A percentile compares a stretch with the other conserved stretches of the same genome.
These are phyloP conservation scores for Lepilemur ruficaudatus DNA, from an alignment of 2,797 vertebrate species.

Conservation along the genomic window DNA sequence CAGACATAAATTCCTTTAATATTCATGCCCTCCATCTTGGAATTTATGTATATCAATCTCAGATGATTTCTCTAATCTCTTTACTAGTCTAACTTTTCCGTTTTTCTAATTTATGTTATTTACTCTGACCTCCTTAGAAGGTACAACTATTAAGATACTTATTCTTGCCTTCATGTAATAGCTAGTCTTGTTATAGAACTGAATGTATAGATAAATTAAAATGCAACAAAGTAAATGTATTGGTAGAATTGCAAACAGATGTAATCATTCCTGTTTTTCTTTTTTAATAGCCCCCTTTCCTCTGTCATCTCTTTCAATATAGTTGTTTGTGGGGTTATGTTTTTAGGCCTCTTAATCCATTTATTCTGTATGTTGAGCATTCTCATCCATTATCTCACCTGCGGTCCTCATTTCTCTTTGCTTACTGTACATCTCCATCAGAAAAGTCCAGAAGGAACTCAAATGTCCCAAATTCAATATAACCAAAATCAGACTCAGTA, in stretches of 20 bases:
- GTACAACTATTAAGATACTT: not conserved
- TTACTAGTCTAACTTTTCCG: not conserved
- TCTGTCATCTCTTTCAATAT: not conserved
- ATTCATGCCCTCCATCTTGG: not conserved
- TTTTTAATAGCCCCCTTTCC: not conserved
- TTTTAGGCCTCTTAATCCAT: not conserved
- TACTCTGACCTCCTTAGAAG: not conserved
- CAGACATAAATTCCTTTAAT: conserved; percentile 2
- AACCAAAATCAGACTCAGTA: not conserved
- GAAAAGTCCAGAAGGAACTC: not conserved
- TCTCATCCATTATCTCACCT: not conserved
- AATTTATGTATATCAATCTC: not conserved
- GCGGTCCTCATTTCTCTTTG: not conserved
- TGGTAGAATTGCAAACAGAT: not conserved
- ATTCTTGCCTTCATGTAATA: not conserved
- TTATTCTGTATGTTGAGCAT: not conserved
- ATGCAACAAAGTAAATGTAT: not conserved
- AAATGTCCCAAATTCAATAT: not conserved
- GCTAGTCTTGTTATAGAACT: not conserved
- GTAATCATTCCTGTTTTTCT: not conserved
- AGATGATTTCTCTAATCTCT: not conserved
- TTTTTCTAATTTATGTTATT: conserved; percentile 5
- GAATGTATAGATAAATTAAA: not conserved
- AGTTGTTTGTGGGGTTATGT: not conserved
- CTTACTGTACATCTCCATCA: not conserved